A percentile compares a stretch with the other conserved stretches of the same genome.
Evolutionary conservation across 2,888 invertebrate species (phyloP).

Genomic region (Lochmaea crataegi): DNA sequence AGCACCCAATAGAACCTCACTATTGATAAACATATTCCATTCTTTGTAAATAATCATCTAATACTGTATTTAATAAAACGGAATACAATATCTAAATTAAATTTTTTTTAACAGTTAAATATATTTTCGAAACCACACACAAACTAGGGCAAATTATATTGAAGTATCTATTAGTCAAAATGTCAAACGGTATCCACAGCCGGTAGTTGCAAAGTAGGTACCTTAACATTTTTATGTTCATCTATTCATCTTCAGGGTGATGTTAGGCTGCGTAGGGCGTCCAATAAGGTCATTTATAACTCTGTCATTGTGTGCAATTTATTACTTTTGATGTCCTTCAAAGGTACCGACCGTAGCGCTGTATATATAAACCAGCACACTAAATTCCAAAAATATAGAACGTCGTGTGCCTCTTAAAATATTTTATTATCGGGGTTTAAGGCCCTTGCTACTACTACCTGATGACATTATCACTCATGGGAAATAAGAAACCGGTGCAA

Average conservation of each 20-base stretch:
- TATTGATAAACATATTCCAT: too few species aligned
- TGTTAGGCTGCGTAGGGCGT: not conserved
- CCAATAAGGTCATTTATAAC: slow-evolving; percentile 28
- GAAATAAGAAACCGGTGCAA: not conserved
- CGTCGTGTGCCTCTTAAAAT: slow-evolving; percentile 15
- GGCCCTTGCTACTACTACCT: slow-evolving; percentile 4
- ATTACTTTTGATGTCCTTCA: slow-evolving; percentile 26
- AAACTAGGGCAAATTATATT: not conserved
- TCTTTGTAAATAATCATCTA: too few species aligned
- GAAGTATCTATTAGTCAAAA: not conserved
- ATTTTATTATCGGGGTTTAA: slow-evolving; percentile 3
- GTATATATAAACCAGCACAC: not conserved
- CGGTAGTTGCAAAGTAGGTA: slow-evolving; percentile 12
- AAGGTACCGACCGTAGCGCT: slow-evolving; percentile 20
- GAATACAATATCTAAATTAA: too few species aligned
- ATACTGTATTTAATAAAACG: too few species aligned
- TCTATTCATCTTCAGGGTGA: slow-evolving; percentile 1
- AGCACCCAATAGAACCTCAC: too few species aligned
- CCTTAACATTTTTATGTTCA: slow-evolving; percentile 3
- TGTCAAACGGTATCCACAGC: slow-evolving; percentile 9
- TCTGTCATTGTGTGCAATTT: slow-evolving; percentile 25
- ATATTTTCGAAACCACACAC: too few species aligned
- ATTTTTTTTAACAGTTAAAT: too few species aligned
- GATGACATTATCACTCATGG: not conserved
- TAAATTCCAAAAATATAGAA: slow-evolving; percentile 13